phyloP scores from a whole-genome alignment of 2,797 vertebrate genomes.

The Ambastaia sidthimunki region DNA sequence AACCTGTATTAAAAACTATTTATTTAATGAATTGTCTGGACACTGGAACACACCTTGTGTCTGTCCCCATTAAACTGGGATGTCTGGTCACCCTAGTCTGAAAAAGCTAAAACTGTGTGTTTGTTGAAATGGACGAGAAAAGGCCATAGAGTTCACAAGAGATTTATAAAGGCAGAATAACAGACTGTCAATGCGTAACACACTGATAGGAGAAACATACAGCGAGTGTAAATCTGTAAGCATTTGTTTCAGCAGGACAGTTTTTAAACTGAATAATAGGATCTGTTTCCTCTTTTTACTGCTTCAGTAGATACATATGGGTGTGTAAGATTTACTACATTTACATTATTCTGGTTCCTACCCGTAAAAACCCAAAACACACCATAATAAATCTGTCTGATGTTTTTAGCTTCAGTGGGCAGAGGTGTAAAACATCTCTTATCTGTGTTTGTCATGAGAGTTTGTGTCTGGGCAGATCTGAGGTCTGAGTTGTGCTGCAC shows the following conservation, averaged over 20 bases:
- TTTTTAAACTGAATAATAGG: constrained; percentile 19
- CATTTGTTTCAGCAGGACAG: too few species aligned
- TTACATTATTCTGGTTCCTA: constrained; percentile 10
- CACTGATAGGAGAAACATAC: constrained; percentile 2
- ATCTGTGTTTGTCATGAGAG: constrained; percentile 31
- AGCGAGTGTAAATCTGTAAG: neutral
- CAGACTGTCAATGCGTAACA: constrained; percentile 16
- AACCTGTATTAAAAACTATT: neutral
- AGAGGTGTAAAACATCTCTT: constrained; percentile 33
- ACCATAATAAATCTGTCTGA: constrained; percentile 11
- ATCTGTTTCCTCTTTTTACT: constrained; percentile 24
- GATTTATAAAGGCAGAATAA: constrained; percentile 17
- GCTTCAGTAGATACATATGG: neutral
- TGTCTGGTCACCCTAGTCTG: constrained; percentile 4
- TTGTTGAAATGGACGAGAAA: constrained; percentile 5
- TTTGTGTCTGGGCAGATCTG: constrained; percentile 31
- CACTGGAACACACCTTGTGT: neutral
- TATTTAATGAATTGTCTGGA: neutral
- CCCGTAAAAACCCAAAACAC: constrained; percentile 17
- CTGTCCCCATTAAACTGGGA: neutral
- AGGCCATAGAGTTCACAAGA: constrained; percentile 23
- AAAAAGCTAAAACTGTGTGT: constrained; percentile 5
- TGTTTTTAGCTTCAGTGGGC: neutral
- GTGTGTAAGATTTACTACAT: neutral
- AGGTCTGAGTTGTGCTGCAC: constrained; percentile 6